phyloP scores from a whole-genome alignment of 2,113 vertebrate species.

The Oncorhynchus gorbuscha region DNA sequence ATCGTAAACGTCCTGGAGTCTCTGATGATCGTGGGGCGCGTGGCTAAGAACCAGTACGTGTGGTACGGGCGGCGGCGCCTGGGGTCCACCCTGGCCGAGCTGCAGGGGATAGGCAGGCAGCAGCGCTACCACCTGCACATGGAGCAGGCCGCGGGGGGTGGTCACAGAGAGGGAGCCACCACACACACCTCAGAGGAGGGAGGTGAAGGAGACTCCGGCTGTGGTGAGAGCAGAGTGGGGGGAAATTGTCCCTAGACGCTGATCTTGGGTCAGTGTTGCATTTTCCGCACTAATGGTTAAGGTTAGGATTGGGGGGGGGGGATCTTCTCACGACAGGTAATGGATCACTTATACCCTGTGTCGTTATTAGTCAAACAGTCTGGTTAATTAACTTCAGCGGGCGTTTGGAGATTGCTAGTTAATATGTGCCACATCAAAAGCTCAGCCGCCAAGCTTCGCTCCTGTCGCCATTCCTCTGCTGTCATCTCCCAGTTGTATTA shows the following conservation, averaged over 20 bases:
- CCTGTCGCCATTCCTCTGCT: too few species aligned
- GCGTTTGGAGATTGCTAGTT: not conserved
- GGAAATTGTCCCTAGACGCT: too few species aligned
- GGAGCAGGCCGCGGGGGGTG: conserved; percentile 70
- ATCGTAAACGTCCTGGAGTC: conserved; percentile 94
- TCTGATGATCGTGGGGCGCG: conserved; percentile 84
- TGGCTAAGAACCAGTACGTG: conserved; percentile 93
- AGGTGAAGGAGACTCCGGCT: conserved; percentile 61
- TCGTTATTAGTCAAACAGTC: not conserved
- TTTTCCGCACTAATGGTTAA: not conserved
- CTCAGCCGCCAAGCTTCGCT: too few species aligned
- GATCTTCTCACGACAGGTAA: not conserved
- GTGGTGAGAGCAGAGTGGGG: conserved; percentile 67
- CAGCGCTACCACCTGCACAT: conserved; percentile 86
- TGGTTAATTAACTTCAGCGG: not conserved
- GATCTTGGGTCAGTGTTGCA: not conserved
- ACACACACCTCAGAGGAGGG: conserved; percentile 60
- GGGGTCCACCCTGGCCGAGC: conserved; percentile 77
- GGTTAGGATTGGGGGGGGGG: too few species aligned
- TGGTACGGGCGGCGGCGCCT: conserved; percentile 87
- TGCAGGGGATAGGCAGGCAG: conserved; percentile 79
- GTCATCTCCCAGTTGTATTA: too few species aligned
- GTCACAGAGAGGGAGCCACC: conserved; percentile 40
- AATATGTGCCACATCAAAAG: too few species aligned
- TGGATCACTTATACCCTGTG: not conserved